Evolutionary conservation across 2,888 invertebrate species (phyloP), one percentile per base, ranked within the genome.

Genomic region (Ectobius pallidus): DNA sequence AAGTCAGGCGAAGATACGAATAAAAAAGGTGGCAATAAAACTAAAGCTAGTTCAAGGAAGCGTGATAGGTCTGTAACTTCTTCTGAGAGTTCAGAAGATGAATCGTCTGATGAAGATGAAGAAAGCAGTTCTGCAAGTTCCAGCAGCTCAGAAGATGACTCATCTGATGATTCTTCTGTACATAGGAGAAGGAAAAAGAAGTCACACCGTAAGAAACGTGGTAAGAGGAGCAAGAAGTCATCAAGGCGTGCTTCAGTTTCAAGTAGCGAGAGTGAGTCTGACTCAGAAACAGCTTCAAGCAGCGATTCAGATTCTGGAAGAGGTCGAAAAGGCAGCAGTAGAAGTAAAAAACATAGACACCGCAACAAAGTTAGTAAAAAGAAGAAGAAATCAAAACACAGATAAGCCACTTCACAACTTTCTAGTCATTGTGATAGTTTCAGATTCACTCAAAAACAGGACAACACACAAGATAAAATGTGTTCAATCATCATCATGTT

Each of bases 211-310:
- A 39, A 42, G 16, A 70, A 18, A 69, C 52, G 70, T 27, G 65
- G 65, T 68, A 75, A 49, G 70, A 49, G 52, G 72, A 73, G 46
- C 58, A 62, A 71, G 58, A 86, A 74, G 87, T 86, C 78, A 88
- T 20, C 75, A 77, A 75, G 76, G 74, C 87, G 74, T 87, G 87
- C 78, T 89, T 88, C 81, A 89, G 89, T 78, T 90, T 88, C 82
- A 86, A 85, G 75, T 82, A 84, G 71, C 32, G 78, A 78, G 4
- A 76, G 76, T 14, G 78, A 77, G 30, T 76, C 77, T 4, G 76
- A 76, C 25, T 78, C 78, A 11, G 79, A 78, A 11, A 75, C 76
- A 18, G 73, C 69, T 42, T 76, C 73, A 6, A 76, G 77, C 61
- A 77, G 75, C 30, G 77, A 77, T 49, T 74, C 75, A 6, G 74